Conservation (phyloP, 2,797 vertebrate genomes). For the Macroramphosus scolopax region DNA sequence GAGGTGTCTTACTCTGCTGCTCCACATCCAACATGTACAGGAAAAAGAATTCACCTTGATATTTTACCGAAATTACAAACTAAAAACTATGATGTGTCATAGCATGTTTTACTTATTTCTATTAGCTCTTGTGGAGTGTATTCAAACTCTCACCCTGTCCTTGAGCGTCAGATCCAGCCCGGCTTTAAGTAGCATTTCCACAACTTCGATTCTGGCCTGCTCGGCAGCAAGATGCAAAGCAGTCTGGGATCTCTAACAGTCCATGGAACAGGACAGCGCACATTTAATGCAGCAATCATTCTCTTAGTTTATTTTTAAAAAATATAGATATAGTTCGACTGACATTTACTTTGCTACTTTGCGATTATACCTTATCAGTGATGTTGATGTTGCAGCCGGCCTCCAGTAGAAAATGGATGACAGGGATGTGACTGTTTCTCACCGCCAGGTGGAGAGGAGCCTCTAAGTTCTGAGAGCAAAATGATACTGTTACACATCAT, state of each 20-base stretch:
- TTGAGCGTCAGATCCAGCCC: slow-evolving; percentile 75
- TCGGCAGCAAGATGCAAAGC: slow-evolving; percentile 87
- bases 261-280: background rate
- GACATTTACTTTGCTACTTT: too few relatives aligned
- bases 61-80: too few relatives aligned
- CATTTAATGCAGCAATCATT: background rate
- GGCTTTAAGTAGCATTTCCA: slow-evolving; percentile 85
- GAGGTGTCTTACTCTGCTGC: slow-evolving; percentile 86
- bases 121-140: background rate
- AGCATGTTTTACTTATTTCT: too few relatives aligned
- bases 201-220: slow-evolving; percentile 83
- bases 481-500: slow-evolving; percentile 13
- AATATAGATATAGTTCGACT: background rate
- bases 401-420: slow-evolving; percentile 81
- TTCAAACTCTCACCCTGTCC: slow-evolving; percentile 78
- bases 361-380: slow-evolving; percentile 75
- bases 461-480: slow-evolving; percentile 76
- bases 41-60: too few relatives aligned
- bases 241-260: slow-evolving; percentile 83
- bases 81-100: too few relatives aligned
- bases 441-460: slow-evolving; percentile 87
- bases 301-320: too few relatives aligned
- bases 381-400: slow-evolving; percentile 77
- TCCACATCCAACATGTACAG: slow-evolving; percentile 30
- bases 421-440: slow-evolving; percentile 72